Evolutionary conservation across 2,888 invertebrate species (phyloP), one percentile per base, ranked within the genome.

Genomic region (Marasmarcha lunaedactyla): DNA sequence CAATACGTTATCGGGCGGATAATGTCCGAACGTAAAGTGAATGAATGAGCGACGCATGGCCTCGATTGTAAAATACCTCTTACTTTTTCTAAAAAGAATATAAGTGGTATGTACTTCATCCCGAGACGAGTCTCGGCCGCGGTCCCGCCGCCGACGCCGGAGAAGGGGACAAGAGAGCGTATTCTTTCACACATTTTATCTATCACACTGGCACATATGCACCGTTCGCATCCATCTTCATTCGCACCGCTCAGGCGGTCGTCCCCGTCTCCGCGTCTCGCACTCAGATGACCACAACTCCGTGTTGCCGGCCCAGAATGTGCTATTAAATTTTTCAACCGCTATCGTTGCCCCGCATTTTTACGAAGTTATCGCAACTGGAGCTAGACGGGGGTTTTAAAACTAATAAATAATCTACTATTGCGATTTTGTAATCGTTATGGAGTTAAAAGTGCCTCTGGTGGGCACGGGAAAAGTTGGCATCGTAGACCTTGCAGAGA

Each of bases 401-500:
- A 57, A 68, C 74, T 81, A 77, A 66, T 49, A 63, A 68, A 68
- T 78, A 79, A 63, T 71, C 81, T 83, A 83, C 69, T 81, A 79
- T 81, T 81, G 83, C 78, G 71, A 62, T 76, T 59, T 65, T 54
- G 55, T 20, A 20, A 20, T 20, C 20, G 20, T 5, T n/a, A 20
- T 20, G 4, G 55, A 45, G 49, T 77, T 71, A 84, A 63, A 84
- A 84, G 67, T 84, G 84, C 73, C 78, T 74, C 71, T 81, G 83
- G 65, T 87, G 88, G 67, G 88, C 88, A 85, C 91, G 92, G 52
- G 90, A 88, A 79, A 93, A 93, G 64, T 92, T 92, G 69, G 90
- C 89, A 74, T 93, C 94, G 85, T 94, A 95, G 56, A 94, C 87
- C 85, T 94, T 95, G 85, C 93, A 93, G 58, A 94, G 88, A 49